Evolutionary conservation across 1,140 invertebrate species (phyloP).

Genomic region (Zaprionus inermis): DNA sequence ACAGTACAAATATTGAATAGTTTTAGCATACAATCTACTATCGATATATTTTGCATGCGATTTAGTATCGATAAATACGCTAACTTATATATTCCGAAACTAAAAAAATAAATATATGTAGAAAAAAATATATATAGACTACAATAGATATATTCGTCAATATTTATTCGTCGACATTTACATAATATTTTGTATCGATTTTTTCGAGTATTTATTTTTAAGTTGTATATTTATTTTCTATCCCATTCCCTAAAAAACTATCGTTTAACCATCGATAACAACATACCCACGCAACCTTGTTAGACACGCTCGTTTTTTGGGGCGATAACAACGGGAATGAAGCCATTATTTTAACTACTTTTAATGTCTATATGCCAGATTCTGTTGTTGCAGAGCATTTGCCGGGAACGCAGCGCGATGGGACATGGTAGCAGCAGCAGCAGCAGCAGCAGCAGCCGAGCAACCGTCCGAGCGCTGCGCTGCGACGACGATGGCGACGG

Average conservation of each 20-base stretch:
- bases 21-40: no score
- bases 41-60: no score
- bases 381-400: conserved; percentile 75
- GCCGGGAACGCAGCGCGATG: conserved; percentile 17
- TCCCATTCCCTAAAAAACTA: neutral
- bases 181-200: no score
- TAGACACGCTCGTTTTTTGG: conserved; percentile 2
- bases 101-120: no score
- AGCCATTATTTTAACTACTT: conserved; percentile 29
- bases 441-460: neutral
- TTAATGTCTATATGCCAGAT: conserved; percentile 68
- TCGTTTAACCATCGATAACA: neutral
- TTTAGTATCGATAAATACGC: no score
- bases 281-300: neutral
- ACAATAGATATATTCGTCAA: no score
- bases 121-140: no score
- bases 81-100: no score
- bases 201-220: no score
- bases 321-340: neutral
- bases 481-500: conserved; percentile 38
- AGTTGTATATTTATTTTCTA: neutral
- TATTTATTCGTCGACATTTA: no score
- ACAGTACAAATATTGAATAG: no score
- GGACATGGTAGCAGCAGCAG: conserved; percentile 1
- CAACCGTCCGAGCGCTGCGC: neutral